Base-by-base conservation (phyloP, 1,140 invertebrate species). In the Battus philenor region DNA sequence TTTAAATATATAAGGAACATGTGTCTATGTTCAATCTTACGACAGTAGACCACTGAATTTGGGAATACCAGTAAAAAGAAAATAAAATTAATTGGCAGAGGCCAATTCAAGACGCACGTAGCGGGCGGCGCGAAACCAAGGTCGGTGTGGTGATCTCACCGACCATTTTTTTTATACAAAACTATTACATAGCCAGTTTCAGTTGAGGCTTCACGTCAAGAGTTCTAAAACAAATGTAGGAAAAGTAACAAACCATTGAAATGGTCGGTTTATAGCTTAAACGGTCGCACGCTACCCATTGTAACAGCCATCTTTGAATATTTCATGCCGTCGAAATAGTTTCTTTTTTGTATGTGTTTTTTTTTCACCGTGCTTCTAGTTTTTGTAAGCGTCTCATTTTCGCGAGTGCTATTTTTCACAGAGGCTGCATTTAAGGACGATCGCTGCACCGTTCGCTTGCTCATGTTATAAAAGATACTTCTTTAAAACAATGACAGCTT, bases 81-180 rank as follows among this genome's bases (percentile, higher is more conserved):
- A 63, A 61, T 47, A 64, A 64, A 59, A 59, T 51, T 61, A 66
- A 59, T 63, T 59, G 47, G 39, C 60, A 64, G 54, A 55, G 58
- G 52, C 69, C 67, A 77, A 69, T 77, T 63, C 68, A 63, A 65
- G 44, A 34, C 56, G 50, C 48, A 51, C 61, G 52, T 53, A 59
- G 47, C 46, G 44, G 50, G 54, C 58, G 60, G 51, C 54, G 67
- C 53, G 50, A 43, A 56, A 33, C 59, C 72, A 82, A 82, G 78
- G 78, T 63, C 74, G 53, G 20, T 24, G 26, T 39, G 70, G 66
- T 80, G 78, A 82, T 76, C 75, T 82, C 78, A 82, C 67, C 68
- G 57, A 43, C 52, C 56, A 65, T 68, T 72, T 79, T 75, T 20
- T 82, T 79, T 70, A 58, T 62, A 65, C 52, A 56, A 46, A 49